Conservation (phyloP, 2,113 vertebrate species). For the Columba janthina region DNA sequence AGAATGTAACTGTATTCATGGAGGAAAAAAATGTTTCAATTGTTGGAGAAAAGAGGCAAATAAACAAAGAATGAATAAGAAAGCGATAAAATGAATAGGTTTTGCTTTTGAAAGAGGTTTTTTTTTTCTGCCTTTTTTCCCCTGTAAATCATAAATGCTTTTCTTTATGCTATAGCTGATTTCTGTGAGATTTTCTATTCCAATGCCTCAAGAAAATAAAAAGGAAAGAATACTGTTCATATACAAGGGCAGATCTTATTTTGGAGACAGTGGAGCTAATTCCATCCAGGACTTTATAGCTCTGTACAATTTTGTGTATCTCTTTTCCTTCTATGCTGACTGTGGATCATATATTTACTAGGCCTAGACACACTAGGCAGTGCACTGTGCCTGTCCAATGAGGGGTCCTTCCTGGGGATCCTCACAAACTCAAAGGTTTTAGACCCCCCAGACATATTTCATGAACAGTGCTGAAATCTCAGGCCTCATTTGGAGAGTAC, state of each 20-base stretch:
- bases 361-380: not conserved
- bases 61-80: not conserved
- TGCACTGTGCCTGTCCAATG: not conserved
- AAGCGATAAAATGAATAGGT: not conserved
- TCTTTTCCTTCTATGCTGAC: not conserved
- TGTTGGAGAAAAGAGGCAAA: not conserved
- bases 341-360: not conserved
- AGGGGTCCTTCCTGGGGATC: not conserved
- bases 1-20: not conserved
- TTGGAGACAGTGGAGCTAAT: not conserved
- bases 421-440: not conserved
- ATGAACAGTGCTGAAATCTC: not conserved
- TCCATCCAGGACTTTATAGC: not conserved
- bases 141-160: not conserved
- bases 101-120: not conserved
- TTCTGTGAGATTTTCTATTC: not conserved
- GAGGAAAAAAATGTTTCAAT: not conserved
- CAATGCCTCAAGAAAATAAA: not conserved
- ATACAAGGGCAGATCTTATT: not conserved
- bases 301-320: not conserved
- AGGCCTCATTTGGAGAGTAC: not conserved
- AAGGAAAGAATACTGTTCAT: not conserved
- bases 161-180: not conserved
- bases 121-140: accelerated
- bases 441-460: not conserved